Evolutionary conservation across 2,888 invertebrate species (phyloP), one percentile per base, ranked within the genome.

Genomic region (Hyppa rectilinea): DNA sequence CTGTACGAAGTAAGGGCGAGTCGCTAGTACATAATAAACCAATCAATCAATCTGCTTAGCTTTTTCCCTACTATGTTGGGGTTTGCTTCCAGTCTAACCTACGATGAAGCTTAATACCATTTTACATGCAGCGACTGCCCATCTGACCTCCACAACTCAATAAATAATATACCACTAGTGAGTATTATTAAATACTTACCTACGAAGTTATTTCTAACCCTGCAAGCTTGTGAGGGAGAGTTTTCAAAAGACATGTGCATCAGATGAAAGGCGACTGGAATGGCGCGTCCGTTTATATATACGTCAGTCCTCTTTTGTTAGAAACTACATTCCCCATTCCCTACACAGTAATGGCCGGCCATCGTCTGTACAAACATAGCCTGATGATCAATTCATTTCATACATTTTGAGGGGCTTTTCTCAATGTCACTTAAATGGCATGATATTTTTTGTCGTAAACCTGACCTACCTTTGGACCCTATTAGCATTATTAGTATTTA

Each of bases 181-280:
- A 12, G 26, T n/a, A n/a, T 45, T 53, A 75, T 40, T 23, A 65
- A 75, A 72, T 43, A 29, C 38, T 3, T 34, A 34, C 7, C 20
- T 23, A 36, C n/a, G 45, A 52, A 62, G 58, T 47, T 58, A 78
- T 71, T 62, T 36, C 45, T 36, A 12, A 31, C n/a, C 20, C 20
- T n/a, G 26, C 14, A 4, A 49, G 38, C 31, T 23, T 14, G 36
- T 20, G 20, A 47, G 50, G 36, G 34, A 9, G 72, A 34, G 26
- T 29, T 73, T 60, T 29, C 52, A 58, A 73, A 62, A 26, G 73
- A 58, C 23, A 49, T 58, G 55, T 60, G 60, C 61, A 53, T 43
- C 5, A 10, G 23, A 49, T 73, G 43, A 67, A 67, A 29, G 31
- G 20, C 31, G 56, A 14, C 14, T 5, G 43, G 67, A 59, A 49